A percentile compares a stretch with the other conserved stretches of the same genome.
phyloP scores from a whole-genome alignment of 2,113 vertebrate species.

The Nothoprocta pentlandii region DNA sequence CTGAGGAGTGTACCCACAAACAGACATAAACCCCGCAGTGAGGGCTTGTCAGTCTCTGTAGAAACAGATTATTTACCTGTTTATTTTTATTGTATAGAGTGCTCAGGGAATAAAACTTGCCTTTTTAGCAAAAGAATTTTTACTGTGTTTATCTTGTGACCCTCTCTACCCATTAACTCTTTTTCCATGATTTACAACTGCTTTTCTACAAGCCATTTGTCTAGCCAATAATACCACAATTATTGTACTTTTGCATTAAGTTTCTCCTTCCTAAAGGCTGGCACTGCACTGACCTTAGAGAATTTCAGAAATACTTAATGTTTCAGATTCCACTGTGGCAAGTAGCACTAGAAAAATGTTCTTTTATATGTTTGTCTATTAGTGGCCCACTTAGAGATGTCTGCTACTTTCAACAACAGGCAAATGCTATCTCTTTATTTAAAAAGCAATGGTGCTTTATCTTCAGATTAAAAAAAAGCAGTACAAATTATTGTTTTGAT shows the following conservation, averaged over 20 bases:
- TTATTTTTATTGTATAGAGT: background rate
- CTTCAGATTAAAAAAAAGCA: background rate
- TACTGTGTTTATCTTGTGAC: background rate
- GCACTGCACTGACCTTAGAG: background rate
- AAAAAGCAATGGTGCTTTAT: background rate
- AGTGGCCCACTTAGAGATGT: background rate
- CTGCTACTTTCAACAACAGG: background rate
- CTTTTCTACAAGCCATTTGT: background rate
- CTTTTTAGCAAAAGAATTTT: background rate
- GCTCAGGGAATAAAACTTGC: background rate
- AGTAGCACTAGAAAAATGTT: background rate
- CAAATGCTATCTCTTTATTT: background rate
- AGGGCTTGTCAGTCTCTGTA: background rate
- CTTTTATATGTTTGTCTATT: background rate
- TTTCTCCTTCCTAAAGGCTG: background rate
- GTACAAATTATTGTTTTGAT: background rate
- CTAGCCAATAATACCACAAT: background rate
- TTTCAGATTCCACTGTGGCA: background rate
- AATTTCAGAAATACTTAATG: background rate
- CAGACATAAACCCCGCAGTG: background rate
- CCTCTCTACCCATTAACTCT: background rate
- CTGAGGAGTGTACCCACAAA: background rate
- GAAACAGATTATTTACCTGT: background rate
- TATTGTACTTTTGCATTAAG: background rate
- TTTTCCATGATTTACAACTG: background rate